Evolutionary conservation across 2,888 invertebrate species (phyloP).

Genomic region (Nasonovia ribisnigri): DNA sequence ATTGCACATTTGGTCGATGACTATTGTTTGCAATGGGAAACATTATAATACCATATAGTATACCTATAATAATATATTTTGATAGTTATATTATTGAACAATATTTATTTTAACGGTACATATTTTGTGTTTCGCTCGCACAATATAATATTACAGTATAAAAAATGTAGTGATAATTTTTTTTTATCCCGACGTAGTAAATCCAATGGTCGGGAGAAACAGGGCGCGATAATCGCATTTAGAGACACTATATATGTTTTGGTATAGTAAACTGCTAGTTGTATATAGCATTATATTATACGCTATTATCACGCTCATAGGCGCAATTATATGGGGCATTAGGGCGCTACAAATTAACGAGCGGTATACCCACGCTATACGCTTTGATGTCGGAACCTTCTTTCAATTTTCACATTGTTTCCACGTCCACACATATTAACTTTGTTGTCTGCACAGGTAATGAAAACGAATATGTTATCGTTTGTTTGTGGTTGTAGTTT

Average conservation of each 20-base stretch:
- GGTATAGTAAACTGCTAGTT: neutral
- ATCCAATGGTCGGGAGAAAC: neutral
- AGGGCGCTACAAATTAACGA: neutral
- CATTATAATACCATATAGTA: neutral
- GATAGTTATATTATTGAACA: neutral
- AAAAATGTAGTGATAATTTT: neutral
- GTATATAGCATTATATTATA: neutral
- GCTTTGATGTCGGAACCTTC: neutral
- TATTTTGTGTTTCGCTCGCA: neutral
- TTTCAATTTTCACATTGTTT: neutral
- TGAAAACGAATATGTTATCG: neutral
- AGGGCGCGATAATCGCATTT: neutral
- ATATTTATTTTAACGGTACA: neutral
- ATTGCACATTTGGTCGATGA: neutral
- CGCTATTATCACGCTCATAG: neutral
- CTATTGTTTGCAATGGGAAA: neutral
- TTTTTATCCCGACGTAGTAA: neutral
- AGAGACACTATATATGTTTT: neutral
- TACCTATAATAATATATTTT: neutral
- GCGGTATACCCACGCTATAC: neutral
- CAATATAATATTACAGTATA: neutral
- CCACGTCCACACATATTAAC: neutral
- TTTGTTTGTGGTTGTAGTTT: neutral
- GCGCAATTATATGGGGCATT: slow-evolving; percentile 7
- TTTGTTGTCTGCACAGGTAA: neutral